phyloP scores from a whole-genome alignment of 1,140 invertebrate genomes.

The Zaprionus africanus region DNA sequence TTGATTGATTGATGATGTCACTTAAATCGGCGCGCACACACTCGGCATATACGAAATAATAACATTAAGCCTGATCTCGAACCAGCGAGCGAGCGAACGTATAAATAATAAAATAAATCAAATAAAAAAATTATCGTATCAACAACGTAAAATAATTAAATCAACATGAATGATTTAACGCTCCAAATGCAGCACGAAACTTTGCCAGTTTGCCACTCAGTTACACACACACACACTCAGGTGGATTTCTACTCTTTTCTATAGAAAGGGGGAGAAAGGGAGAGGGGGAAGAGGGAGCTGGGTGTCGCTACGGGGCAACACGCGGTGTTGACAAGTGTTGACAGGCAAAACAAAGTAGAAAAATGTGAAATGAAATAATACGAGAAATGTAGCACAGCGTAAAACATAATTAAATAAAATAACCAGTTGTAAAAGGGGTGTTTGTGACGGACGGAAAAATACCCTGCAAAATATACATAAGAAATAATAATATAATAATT shows the following conservation, averaged over 20 bases:
- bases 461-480: neutral
- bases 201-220: slow-evolving; percentile 38
- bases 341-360: slow-evolving; percentile 53
- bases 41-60: slow-evolving; percentile 35
- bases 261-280: neutral
- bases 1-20: slow-evolving; percentile 75
- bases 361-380: slow-evolving; percentile 48
- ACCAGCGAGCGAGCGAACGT: slow-evolving; percentile 46
- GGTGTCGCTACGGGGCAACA: slow-evolving; percentile 42
- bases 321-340: slow-evolving; percentile 73
- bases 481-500: too few species aligned
- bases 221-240: slow-evolving; percentile 35
- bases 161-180: slow-evolving; percentile 83
- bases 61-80: slow-evolving; percentile 46
- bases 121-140: slow-evolving; percentile 68
- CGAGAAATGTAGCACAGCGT: slow-evolving; percentile 37
- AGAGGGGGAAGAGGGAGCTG: neutral
- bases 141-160: slow-evolving; percentile 81
- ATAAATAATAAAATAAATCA: slow-evolving; percentile 81
- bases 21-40: slow-evolving; percentile 55
- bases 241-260: neutral
- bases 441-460: neutral
- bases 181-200: slow-evolving; percentile 74
- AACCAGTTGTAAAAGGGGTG: neutral
- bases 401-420: slow-evolving; percentile 29